Evolutionary conservation across 1,140 invertebrate genomes (phyloP), one percentile per base, ranked within the genome.

Genomic region (Copidosoma floridanum): DNA sequence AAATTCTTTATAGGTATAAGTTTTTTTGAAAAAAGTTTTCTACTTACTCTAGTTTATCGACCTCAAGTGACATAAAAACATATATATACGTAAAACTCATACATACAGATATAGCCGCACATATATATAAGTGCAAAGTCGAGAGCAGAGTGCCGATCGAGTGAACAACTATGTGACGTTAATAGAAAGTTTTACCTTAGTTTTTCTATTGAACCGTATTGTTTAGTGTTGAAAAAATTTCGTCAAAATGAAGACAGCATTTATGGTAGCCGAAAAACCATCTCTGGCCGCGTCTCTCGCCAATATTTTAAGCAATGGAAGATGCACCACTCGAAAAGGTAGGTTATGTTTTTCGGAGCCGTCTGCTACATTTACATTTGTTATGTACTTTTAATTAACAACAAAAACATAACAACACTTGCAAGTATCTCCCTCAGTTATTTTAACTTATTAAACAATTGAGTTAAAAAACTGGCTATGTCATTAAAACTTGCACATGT

Each of bases 211-310:
- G 51, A 38, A 56, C 29, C 14, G 27, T 12, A 55, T 57, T 38
- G 20, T 48, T 55, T 64, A 56, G 14, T 52, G 11, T 50, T 41
- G n/a, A n/a, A 56, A 38, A 60, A 57, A 46, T 38, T 55, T 48
- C 61, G 60, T 50, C 43, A 81, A 75, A 64, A 94, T 95, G 94
- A 95, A 91, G 79, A 90, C 85, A 7, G 94, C 94, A 37, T 86
- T 99, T 65, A 99, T 99, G 97, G 95, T 99, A 61, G 97, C 98
- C 65, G 98, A 99, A 79, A 99, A 99, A 86, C 98, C 97, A 8
- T 98, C 96, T 46, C 77, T 99, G 75, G 97, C 98, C 18, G 89
- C 92, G 72, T 95, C 95, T 27, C 84, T 99, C 27, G 94, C 97
- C 1, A 91, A 89, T 74, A 97, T 99, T 71, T 83, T 99, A 54